Evolutionary conservation across 2,113 vertebrate genomes (phyloP).

Genomic region (Corythaixoides concolor): DNA sequence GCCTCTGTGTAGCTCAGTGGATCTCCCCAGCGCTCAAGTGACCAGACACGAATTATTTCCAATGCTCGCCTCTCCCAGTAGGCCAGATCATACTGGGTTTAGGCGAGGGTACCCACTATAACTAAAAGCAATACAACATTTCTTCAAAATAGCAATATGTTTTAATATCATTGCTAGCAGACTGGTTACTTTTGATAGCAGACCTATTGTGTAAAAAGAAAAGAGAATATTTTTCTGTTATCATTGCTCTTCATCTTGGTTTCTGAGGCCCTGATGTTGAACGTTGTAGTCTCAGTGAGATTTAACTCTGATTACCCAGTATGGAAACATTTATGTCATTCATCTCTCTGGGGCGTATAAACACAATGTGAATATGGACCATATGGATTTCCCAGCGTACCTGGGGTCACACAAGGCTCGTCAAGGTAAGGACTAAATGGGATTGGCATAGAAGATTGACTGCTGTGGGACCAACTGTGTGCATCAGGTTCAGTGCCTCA

Average conservation of each 20-base stretch:
- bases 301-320: not conserved
- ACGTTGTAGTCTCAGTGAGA: not conserved
- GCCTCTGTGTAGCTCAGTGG: not conserved
- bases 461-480: no score
- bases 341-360: not conserved
- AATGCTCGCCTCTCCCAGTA: rapidly evolving
- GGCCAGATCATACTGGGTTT: not conserved
- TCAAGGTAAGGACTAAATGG: not conserved
- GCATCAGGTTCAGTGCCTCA: no score
- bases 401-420: not conserved
- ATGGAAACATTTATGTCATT: not conserved
- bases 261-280: not conserved
- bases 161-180: not conserved
- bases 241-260: constrained; percentile 12
- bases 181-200: not conserved
- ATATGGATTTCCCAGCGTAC: not conserved
- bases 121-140: not conserved
- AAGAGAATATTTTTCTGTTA: not conserved
- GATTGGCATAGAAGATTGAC: not conserved
- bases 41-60: rapidly evolving
- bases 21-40: not conserved
- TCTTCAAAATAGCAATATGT: not conserved
- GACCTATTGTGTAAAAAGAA: not conserved
- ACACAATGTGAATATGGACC: not conserved
- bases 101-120: not conserved